Percentiles rank a stretch among this genome's conserved stretches.
These are phyloP conservation scores for Aurelia aurita complex sp. Pacific DNA, from an alignment of 30 jellyfish, hydroid and myxozoan species.

Conservation along the genomic window DNA sequence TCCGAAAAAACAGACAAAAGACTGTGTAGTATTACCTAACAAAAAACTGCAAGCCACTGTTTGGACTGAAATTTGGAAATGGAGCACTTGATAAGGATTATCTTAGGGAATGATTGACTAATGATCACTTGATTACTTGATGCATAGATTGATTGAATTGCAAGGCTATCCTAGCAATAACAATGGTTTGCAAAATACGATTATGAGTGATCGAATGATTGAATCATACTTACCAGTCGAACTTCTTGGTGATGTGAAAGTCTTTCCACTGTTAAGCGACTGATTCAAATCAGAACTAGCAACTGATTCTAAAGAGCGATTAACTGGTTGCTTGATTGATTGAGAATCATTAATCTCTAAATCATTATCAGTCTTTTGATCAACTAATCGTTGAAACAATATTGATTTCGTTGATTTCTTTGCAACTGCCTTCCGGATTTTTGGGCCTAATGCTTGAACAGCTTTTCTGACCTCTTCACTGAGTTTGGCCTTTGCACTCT, in stretches of 20 bases:
- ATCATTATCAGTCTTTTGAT: constrained; percentile 17
- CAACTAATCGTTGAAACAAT: constrained; percentile 35
- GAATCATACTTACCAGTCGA: constrained; percentile 67
- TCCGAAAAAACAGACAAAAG: too few species aligned
- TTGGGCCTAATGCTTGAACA: constrained; percentile 42
- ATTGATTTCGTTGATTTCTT: constrained; percentile 53
- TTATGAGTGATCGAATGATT: too few species aligned
- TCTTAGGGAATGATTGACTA: too few species aligned
- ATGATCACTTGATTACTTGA: too few species aligned
- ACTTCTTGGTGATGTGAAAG: constrained; percentile 82
- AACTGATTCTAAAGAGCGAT: constrained; percentile 1
- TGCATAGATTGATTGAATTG: too few species aligned
- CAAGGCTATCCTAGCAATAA: too few species aligned
- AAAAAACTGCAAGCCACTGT: too few species aligned
- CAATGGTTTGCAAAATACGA: too few species aligned
- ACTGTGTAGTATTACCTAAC: too few species aligned
- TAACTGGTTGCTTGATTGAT: neutral
- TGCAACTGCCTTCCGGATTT: constrained; percentile 57
- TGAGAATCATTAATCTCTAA: neutral
- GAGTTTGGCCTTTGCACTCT: constrained; percentile 8
- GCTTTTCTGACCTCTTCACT: constrained; percentile 46
- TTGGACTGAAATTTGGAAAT: too few species aligned
- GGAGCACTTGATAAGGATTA: too few species aligned
- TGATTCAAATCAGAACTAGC: constrained; percentile 15
- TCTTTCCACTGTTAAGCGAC: constrained; percentile 26